Percentiles rank a stretch among this genome's conserved stretches.
These are phyloP conservation scores for Eupithecia exiguata DNA, from an alignment of 2,888 invertebrate species.

Conservation along the genomic window DNA sequence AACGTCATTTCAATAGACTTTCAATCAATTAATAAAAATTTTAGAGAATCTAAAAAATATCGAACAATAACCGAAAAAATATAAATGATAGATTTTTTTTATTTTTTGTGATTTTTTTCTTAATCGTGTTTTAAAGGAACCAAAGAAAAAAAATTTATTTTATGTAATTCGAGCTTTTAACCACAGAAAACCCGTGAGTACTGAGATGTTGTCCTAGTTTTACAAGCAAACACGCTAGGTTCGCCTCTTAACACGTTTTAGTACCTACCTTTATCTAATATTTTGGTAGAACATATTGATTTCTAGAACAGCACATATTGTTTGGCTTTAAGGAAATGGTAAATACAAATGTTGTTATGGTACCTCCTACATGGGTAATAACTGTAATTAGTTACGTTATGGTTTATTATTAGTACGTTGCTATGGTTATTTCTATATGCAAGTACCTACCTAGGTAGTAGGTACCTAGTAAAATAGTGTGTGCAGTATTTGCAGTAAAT, in stretches of 20 bases:
- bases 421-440: not conserved
- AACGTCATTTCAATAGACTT: too few species aligned
- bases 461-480: not conserved
- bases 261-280: not conserved
- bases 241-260: not conserved
- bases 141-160: too few species aligned
- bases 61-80: too few species aligned
- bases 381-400: not conserved
- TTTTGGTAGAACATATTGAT: not conserved
- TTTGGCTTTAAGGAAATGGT: not conserved
- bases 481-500: not conserved
- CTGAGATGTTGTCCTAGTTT: too few species aligned
- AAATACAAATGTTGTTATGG: not conserved
- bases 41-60: too few species aligned
- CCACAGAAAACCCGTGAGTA: too few species aligned
- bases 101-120: too few species aligned
- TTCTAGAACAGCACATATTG: not conserved
- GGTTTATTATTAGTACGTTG: slow-evolving; percentile 1
- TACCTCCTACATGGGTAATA: not conserved
- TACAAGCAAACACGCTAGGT: too few species aligned
- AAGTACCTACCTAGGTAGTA: not conserved
- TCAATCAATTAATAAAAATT: too few species aligned
- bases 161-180: too few species aligned
- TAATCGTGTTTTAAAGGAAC: too few species aligned
- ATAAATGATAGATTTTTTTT: too few species aligned